Evolutionary conservation across 2,797 vertebrate genomes (phyloP).

Genomic region (Enteromius radiatus): DNA sequence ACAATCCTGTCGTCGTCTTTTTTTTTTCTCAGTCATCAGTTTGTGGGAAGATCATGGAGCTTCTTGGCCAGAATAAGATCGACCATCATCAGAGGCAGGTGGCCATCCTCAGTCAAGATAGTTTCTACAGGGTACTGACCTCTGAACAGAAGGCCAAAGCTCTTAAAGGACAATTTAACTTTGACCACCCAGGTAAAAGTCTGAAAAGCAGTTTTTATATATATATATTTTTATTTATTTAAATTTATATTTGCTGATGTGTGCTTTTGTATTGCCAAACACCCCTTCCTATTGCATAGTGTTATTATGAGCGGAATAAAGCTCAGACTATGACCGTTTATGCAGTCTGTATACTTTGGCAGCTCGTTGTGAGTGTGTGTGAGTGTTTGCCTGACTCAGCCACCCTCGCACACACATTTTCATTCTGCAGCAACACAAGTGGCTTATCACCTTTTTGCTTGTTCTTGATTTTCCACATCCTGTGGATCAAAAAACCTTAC

Average conservation of each 20-base stretch:
- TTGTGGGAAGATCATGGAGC: slow-evolving; percentile 86
- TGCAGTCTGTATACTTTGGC: slow-evolving; percentile 36
- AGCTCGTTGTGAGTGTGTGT: neutral
- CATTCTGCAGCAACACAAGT: neutral
- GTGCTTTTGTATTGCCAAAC: neutral
- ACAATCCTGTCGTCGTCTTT: neutral
- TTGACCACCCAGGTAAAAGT: slow-evolving; percentile 85
- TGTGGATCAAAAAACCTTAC: neutral
- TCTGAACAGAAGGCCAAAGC: slow-evolving; percentile 86
- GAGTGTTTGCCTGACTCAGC: neutral
- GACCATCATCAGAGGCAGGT: slow-evolving; percentile 86
- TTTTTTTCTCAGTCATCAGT: slow-evolving; percentile 80
- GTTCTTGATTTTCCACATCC: neutral
- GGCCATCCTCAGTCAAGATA: slow-evolving; percentile 88
- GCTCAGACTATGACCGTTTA: neutral
- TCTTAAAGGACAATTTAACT: slow-evolving; percentile 88
- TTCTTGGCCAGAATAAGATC: slow-evolving; percentile 88
- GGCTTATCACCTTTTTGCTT: slow-evolving; percentile 6
- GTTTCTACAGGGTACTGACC: slow-evolving; percentile 86
- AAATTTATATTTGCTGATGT: neutral
- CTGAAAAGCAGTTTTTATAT: neutral
- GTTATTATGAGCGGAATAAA: neutral
- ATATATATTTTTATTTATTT: neutral
- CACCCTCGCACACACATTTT: neutral
- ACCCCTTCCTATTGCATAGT: neutral